phyloP scores from a whole-genome alignment of 2,888 invertebrate genomes.

The Ceriagrion tenellum region DNA sequence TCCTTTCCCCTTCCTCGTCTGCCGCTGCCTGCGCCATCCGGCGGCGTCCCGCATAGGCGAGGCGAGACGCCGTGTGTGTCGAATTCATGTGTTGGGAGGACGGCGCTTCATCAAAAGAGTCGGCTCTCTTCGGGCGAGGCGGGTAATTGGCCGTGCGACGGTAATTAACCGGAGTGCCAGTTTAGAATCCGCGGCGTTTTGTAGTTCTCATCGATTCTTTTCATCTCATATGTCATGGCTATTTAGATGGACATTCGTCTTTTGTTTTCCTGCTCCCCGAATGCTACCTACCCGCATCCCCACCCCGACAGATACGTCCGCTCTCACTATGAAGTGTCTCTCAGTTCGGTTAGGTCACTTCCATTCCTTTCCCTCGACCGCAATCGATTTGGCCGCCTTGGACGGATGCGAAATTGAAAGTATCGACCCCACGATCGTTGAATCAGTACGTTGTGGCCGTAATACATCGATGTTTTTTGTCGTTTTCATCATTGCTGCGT shows the following conservation, averaged over 20 bases:
- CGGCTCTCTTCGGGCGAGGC: neutral
- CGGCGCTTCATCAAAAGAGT: neutral
- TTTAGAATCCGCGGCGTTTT: neutral
- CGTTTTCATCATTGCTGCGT: too few species aligned
- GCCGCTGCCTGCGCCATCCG: neutral
- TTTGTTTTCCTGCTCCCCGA: neutral
- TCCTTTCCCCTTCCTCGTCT: neutral
- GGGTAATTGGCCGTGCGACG: neutral
- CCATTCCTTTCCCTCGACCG: too few species aligned
- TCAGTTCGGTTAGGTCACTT: too few species aligned
- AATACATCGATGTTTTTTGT: too few species aligned
- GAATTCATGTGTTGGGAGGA: neutral
- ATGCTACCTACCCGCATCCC: neutral
- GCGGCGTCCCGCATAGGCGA: neutral
- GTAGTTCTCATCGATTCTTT: neutral
- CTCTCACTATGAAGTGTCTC: too few species aligned
- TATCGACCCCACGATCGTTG: too few species aligned
- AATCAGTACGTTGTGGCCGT: too few species aligned
- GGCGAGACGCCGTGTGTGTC: neutral
- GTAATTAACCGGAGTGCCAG: neutral
- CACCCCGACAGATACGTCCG: neutral
- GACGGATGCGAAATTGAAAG: too few species aligned
- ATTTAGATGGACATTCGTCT: neutral
- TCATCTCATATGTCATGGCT: rapidly evolving
- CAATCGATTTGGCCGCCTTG: too few species aligned